Evolutionary conservation across 2,888 invertebrate genomes (phyloP), one percentile per base, ranked within the genome.

Genomic region (Tyria jacobaeae): DNA sequence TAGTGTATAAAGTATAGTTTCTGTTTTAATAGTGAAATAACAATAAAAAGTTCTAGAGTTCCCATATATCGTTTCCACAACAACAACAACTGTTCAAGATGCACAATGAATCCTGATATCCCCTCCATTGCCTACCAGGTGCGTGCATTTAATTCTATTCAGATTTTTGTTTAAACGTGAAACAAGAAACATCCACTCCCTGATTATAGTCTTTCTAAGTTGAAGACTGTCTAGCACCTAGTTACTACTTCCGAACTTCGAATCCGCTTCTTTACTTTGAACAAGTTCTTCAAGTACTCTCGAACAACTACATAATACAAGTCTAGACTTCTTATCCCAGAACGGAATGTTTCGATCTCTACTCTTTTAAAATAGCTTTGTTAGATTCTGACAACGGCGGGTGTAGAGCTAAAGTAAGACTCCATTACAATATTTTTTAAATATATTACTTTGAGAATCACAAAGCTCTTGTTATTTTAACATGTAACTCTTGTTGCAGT

Each of bases 191-290:
- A 41, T 3, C 1, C 17, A n/a, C 14, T 34, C 37, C 5, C 35
- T 55, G 55, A 60, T 60, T 60, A 50, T 34, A 17, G 48, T 41
- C 55, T 55, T 50, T 39, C 34, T 12, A 55, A 49, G 48, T 60
- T 48, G 50, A 44, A 55, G 60, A 24, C 55, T 25, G 55, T 60
- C 41, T 60, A 48, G 60, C 60, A 61, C 47, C 51, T 61, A 47
- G 61, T 61, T 61, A 56, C 56, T 61, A 56, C 55, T 61, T 61
- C 35, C 15, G 6, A 56, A 61, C 61, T 61, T 61, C 14, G 25
- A 44, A 49, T 47, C 25, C 27, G 51, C 35, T 51, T 35, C 34
- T 44, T 56, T 61, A 51, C 51, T 61, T 56, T 44, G 56, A 51
- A 61, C 56, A 51, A 61, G 61, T 61, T 52, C 34, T 25, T 51